phyloP scores from a whole-genome alignment of 2,797 vertebrate species.

The Rhabdophis nuchalis region DNA sequence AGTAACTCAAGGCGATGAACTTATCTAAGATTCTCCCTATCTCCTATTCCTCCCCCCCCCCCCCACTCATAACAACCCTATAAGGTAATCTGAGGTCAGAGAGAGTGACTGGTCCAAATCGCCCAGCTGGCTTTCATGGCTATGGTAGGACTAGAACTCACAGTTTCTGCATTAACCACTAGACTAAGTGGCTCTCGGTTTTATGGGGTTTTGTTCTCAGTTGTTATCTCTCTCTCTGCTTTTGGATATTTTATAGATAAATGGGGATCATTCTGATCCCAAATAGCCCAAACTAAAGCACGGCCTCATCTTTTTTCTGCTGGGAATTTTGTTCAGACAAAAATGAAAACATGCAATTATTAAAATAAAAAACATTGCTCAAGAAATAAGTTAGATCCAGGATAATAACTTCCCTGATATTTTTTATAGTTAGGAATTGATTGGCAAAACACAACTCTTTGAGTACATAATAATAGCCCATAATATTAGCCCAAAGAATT shows the following conservation, averaged over 20 bases:
- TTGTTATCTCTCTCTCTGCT: too few relatives aligned
- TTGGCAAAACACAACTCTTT: neutral
- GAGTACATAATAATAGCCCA: neutral
- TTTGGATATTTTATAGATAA: neutral
- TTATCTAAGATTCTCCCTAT: too few relatives aligned
- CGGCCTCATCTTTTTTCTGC: neutral
- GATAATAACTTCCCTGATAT: neutral
- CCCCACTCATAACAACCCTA: too few relatives aligned
- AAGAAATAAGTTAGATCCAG: neutral
- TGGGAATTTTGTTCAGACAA: constrained; percentile 1
- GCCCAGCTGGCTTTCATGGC: too few relatives aligned
- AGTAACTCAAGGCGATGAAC: too few relatives aligned
- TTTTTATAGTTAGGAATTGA: neutral
- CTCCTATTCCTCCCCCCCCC: too few relatives aligned
- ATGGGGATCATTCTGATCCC: neutral
- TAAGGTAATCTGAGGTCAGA: too few relatives aligned
- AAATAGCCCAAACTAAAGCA: neutral
- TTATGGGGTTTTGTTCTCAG: too few relatives aligned
- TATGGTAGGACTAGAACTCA: too few relatives aligned
- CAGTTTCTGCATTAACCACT: too few relatives aligned
- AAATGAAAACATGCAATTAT: neutral
- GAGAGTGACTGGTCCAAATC: too few relatives aligned
- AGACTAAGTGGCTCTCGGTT: too few relatives aligned
- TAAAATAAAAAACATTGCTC: neutral
- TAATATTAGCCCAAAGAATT: neutral